Conservation (phyloP, 2,888 invertebrate species). For the Caradrina clavipalpis region DNA sequence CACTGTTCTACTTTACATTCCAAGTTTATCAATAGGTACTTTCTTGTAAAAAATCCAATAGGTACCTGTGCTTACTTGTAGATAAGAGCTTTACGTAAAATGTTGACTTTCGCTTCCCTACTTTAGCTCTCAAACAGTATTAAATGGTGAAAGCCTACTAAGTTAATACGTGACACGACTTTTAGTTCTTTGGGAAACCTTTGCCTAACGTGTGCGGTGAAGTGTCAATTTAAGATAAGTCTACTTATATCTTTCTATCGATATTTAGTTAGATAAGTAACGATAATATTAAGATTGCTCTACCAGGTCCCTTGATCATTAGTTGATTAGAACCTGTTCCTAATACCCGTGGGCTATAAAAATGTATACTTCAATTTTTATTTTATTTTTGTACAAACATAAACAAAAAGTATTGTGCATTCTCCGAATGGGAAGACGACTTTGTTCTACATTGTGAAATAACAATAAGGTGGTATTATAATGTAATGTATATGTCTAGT, state of each 20-base stretch:
- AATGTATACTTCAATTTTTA: no score
- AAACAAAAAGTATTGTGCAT: no score
- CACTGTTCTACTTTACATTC: conserved; percentile 11
- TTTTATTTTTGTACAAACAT: no score
- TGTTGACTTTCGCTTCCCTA: conserved; percentile 21
- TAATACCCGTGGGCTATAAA: no score
- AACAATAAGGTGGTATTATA: no score
- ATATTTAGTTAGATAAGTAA: background rate
- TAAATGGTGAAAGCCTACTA: conserved; percentile 24
- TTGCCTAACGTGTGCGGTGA: background rate
- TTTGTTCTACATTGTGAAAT: no score
- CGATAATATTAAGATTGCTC: background rate
- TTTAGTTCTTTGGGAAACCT: conserved; percentile 24
- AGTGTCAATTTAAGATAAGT: conserved; percentile 5
- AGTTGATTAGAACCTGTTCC: no score
- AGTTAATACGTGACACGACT: conserved; percentile 40
- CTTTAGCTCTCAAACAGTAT: conserved; percentile 25
- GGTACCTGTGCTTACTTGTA: conserved; percentile 5
- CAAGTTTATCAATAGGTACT: background rate
- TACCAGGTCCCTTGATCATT: background rate
- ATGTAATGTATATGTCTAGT: no score
- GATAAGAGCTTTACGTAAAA: conserved; percentile 22
- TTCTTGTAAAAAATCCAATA: conserved; percentile 12
- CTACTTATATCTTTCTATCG: background rate
- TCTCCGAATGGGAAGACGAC: no score